Conservation (phyloP, 2,113 vertebrate species). For the Prunella fulvescens region DNA sequence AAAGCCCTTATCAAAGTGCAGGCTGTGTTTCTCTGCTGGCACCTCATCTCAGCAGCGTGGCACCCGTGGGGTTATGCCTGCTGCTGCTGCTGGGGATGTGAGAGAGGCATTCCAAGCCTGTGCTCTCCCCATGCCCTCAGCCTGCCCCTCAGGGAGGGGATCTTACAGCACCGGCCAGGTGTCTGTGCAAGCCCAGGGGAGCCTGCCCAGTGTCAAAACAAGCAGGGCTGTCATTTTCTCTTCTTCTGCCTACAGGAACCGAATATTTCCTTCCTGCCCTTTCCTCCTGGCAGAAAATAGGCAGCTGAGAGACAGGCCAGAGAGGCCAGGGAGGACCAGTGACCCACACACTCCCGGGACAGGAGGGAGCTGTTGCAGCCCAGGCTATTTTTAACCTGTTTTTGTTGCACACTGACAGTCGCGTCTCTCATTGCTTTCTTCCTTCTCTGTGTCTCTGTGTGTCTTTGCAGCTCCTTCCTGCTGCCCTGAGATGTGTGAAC, state of each 20-base stretch:
- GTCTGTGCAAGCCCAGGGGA: neutral
- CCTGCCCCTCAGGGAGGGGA: neutral
- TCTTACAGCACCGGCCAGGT: neutral
- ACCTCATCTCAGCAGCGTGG: neutral
- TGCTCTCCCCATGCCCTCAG: neutral
- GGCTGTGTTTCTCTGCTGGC: neutral
- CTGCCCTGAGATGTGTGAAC: conserved; percentile 44
- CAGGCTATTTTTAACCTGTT: conserved; percentile 70
- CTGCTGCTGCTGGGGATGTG: neutral
- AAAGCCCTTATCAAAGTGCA: neutral
- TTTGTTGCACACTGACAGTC: neutral
- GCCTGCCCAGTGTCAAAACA: neutral
- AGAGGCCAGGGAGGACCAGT: neutral
- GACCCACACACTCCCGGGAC: neutral
- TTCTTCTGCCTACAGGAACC: conserved; percentile 77
- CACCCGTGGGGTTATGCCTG: neutral
- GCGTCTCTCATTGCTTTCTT: neutral
- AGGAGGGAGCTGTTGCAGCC: neutral
- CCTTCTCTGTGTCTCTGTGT: conserved; percentile 20
- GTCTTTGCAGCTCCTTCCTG: conserved; percentile 63
- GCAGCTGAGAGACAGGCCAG: conserved; percentile 40
- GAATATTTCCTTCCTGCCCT: conserved; percentile 74
- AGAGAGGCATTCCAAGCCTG: neutral
- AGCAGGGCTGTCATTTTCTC: conserved; percentile 72
- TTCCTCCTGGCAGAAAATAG: conserved; percentile 70